Conservation (phyloP, 2,113 vertebrate genomes). For the Ameiurus melas region DNA sequence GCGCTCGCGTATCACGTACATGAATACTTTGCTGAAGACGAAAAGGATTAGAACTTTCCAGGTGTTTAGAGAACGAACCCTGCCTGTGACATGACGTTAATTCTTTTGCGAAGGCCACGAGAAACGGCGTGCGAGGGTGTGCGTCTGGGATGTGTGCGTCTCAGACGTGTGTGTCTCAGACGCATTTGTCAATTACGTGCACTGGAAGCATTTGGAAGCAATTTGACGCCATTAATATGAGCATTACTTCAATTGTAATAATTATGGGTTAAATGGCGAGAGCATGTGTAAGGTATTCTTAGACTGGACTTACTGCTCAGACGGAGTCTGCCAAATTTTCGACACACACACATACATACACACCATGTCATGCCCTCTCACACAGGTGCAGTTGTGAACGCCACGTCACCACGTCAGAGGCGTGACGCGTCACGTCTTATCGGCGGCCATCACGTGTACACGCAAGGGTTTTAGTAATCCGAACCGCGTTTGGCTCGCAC, state of each 20-base stretch:
- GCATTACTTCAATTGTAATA: conserved; percentile 79
- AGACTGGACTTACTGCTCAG: conserved; percentile 57
- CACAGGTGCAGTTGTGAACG: conserved; percentile 25
- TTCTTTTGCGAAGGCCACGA: conserved; percentile 3
- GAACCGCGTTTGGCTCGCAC: conserved; percentile 28
- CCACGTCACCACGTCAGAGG: background rate
- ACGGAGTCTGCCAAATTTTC: conserved; percentile 62
- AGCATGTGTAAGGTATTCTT: conserved; percentile 69
- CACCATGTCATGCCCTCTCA: background rate
- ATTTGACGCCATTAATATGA: conserved; percentile 78
- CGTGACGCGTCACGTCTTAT: conserved; percentile 13
- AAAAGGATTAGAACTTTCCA: background rate
- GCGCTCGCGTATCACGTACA: background rate
- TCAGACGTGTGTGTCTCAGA: background rate
- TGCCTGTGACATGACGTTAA: conserved; percentile 13
- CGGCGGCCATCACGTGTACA: background rate
- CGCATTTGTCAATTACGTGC: conserved; percentile 62
- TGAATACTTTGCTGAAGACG: background rate
- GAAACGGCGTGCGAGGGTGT: background rate
- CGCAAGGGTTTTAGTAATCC: conserved; percentile 7
- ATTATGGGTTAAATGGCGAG: conserved; percentile 78
- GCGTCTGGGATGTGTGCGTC: background rate
- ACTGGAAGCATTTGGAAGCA: conserved; percentile 75
- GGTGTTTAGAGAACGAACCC: background rate
- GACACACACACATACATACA: conserved; percentile 21